Base-by-base conservation (phyloP, 2,797 vertebrate species). In the Catostomus latipinnis region DNA sequence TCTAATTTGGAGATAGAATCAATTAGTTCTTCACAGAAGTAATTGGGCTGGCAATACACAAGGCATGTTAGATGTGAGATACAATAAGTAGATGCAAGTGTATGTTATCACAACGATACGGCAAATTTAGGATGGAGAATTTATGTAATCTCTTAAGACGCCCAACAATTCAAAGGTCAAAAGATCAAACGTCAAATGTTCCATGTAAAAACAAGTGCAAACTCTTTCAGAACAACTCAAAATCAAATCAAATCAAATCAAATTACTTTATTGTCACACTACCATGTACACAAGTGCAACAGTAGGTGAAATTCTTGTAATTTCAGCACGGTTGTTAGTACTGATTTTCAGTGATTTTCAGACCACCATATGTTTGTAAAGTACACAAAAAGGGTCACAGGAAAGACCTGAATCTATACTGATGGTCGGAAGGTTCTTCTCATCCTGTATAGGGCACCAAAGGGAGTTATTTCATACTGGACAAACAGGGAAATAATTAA, bases 21-120 rank as follows among this genome's bases (percentile, higher is more conserved):
- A 85, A 81, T 82, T 61, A 71, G 54, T 13, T 18, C 45, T 48
- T 73, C 71, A 82, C 68, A 71, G 66, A 73, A 66, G 58, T 14
- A 70, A 78, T 71, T 71, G 53, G 57, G 34, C 57, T 46, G n/a
- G 5, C 6, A 45, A 5, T 12, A 50, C 56, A 61, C 53, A 52
- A 61, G 45, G 10, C 54, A 77, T 76, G 13, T 60, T 50, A 66
- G 52, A 67, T 67, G 9, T 60, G 66, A 77, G 56, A 77, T 61
- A 70, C 6, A 9, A 77, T 45, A 50, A 69, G n/a, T 48, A 56
- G 13, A 77, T 34, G 34, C 10, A 45, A 10, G 62, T 34, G 61
- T 70, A 52, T 62, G 57, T 46, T 71, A 78, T 62, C 48, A 53
- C 10, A 62, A 18, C 48, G 61, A 53, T 13, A 61, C 1, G 0